Conservation (phyloP, 1,140 invertebrate species). For the Pogonomyrmex californicus region DNA sequence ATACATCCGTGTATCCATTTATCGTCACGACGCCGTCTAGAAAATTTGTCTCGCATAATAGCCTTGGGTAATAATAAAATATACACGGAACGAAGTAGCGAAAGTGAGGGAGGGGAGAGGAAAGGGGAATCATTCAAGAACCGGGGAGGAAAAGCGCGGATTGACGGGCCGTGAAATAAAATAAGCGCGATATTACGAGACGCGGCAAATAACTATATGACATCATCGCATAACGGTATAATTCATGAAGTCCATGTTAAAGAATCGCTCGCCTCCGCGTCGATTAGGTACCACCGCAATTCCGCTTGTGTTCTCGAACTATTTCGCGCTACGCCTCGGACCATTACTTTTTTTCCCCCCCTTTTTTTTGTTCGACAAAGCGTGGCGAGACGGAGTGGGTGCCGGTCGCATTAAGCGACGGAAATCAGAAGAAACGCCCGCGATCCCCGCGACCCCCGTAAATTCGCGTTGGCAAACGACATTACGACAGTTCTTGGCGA, state of each 20-base stretch:
- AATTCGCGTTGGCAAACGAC: slow-evolving; percentile 40
- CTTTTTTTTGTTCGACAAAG: slow-evolving; percentile 7
- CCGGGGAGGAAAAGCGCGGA: slow-evolving; percentile 17
- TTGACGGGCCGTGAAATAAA: slow-evolving; percentile 32
- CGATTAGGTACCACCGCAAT: not conserved
- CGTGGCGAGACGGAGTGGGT: not conserved
- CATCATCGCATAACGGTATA: slow-evolving; percentile 44
- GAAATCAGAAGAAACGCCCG: slow-evolving; percentile 6
- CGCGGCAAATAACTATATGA: slow-evolving; percentile 18
- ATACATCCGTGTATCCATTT: not conserved
- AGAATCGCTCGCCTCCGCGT: not conserved
- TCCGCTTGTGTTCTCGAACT: not conserved
- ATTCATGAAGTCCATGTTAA: slow-evolving; percentile 27
- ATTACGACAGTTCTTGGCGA: slow-evolving; percentile 30
- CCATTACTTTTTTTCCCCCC: not conserved
- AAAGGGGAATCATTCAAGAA: slow-evolving; percentile 13
- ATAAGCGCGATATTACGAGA: slow-evolving; percentile 51
- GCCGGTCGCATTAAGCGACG: not conserved
- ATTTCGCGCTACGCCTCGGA: slow-evolving; percentile 2
- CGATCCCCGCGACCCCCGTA: not conserved
- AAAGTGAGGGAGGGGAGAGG: not conserved
- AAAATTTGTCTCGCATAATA: slow-evolving; percentile 25
- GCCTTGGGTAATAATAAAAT: slow-evolving; percentile 1
- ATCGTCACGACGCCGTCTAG: not conserved
- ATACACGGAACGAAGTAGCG: not conserved